Evolutionary conservation across 1,140 invertebrate genomes (phyloP).

Genomic region (Papilio dardanus): DNA sequence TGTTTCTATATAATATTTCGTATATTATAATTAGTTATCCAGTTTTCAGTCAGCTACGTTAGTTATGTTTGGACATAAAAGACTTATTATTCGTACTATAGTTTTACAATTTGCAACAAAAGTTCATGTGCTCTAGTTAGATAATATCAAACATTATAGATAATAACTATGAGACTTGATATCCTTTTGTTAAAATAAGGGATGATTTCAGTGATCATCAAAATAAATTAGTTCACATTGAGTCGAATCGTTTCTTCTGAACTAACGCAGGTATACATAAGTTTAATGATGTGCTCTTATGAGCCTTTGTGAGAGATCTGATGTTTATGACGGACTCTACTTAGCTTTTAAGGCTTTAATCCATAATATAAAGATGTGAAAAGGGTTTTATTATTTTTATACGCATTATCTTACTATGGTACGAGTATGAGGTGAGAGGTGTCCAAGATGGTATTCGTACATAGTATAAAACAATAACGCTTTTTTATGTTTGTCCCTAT

Average conservation of each 20-base stretch:
- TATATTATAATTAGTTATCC: neutral
- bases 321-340: slow-evolving; percentile 7
- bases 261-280: neutral
- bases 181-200: neutral
- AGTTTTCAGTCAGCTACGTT: slow-evolving; percentile 23
- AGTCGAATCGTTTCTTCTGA: neutral
- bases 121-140: neutral
- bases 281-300: slow-evolving; percentile 5
- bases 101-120: neutral
- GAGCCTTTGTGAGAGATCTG: slow-evolving; percentile 18
- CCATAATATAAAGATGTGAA: neutral
- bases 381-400: neutral
- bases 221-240: slow-evolving; percentile 5
- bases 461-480: no score
- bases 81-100: no score
- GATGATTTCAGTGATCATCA: neutral
- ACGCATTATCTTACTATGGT: no score
- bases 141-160: no score
- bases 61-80: neutral
- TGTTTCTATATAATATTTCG: no score
- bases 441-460: no score
- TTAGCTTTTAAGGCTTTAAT: slow-evolving; percentile 8
- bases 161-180: no score
- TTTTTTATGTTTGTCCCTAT: no score
- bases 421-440: no score